Conservation (phyloP, 2,797 vertebrate genomes). For the Pseudochirops corinnae region DNA sequence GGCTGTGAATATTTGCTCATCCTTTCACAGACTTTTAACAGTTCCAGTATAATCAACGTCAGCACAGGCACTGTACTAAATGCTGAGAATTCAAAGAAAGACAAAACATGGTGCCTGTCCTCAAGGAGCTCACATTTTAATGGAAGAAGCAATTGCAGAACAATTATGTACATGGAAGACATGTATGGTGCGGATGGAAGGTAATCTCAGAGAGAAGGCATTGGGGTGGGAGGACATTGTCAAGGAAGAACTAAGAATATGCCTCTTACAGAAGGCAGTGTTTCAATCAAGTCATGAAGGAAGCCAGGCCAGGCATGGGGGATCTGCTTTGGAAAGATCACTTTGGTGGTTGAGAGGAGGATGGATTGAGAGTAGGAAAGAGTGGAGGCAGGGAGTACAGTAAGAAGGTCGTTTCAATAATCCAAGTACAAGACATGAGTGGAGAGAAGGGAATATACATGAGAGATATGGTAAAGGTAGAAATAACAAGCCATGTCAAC, state of each 20-base stretch:
- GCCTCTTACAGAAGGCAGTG: background rate
- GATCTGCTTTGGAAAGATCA: background rate
- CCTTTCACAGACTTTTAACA: background rate
- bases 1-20: background rate
- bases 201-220: background rate
- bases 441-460: background rate
- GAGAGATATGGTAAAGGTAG: background rate
- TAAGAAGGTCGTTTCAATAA: background rate
- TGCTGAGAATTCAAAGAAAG: background rate
- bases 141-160: background rate
- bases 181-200: background rate
- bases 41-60: background rate
- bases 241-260: background rate
- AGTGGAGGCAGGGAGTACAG: background rate
- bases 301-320: background rate
- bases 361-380: background rate
- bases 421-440: background rate
- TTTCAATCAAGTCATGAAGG: background rate
- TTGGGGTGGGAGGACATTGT: background rate
- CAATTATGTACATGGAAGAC: background rate
- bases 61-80: background rate
- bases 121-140: background rate
- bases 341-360: background rate
- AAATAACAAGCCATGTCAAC: background rate
- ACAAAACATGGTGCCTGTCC: background rate